Conservation (phyloP, 1,140 invertebrate species). For the Leucophenga varia region DNA sequence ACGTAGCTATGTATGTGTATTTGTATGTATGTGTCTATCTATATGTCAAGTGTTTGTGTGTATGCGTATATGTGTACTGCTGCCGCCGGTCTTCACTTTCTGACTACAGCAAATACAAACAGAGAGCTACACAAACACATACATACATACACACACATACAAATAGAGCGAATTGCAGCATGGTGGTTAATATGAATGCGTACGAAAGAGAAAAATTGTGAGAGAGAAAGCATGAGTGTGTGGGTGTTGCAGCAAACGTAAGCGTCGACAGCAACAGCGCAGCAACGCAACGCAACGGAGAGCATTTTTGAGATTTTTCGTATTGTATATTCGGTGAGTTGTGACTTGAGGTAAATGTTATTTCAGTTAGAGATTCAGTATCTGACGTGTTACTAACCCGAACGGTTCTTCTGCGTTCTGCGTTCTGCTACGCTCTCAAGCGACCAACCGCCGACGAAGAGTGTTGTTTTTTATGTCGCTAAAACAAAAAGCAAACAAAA, state of each 20-base stretch:
- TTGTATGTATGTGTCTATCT: too few species aligned
- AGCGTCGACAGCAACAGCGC: slow-evolving; percentile 4
- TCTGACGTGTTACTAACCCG: slow-evolving; percentile 55
- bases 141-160: background rate
- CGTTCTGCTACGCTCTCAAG: slow-evolving; percentile 22
- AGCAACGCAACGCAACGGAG: too few species aligned
- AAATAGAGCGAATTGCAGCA: slow-evolving; percentile 10
- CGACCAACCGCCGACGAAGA: slow-evolving; percentile 15
- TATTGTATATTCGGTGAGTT: slow-evolving; percentile 24
- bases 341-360: slow-evolving; percentile 50
- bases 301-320: slow-evolving; percentile 15
- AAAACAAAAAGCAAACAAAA: slow-evolving; percentile 10
- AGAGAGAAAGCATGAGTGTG: slow-evolving; percentile 1
- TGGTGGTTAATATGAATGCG: slow-evolving; percentile 34
- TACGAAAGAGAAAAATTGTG: background rate
- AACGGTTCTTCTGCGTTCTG: slow-evolving; percentile 37
- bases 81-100: slow-evolving; percentile 43
- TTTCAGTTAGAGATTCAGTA: slow-evolving; percentile 57
- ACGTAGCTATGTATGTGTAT: too few species aligned
- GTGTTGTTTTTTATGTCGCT: slow-evolving; percentile 12
- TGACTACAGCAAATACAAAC: slow-evolving; percentile 33
- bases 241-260: slow-evolving; percentile 1
- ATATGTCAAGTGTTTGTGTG: slow-evolving; percentile 1
- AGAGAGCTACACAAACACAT: background rate
- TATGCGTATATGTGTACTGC: slow-evolving; percentile 10